Evolutionary conservation across 2,797 vertebrate species (phyloP).

Genomic region (Pygocentrus nattereri): DNA sequence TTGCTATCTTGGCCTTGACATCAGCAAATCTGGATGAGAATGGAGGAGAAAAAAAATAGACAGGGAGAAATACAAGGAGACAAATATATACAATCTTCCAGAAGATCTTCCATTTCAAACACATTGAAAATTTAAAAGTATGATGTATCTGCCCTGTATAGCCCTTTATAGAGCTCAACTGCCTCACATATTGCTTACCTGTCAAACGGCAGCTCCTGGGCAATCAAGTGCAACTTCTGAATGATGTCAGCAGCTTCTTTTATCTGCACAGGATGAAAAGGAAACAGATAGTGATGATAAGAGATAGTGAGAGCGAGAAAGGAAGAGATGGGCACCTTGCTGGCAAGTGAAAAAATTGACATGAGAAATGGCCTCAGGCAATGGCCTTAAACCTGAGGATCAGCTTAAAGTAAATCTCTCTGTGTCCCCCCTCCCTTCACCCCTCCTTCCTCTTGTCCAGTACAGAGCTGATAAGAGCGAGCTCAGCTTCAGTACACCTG

Average conservation of each 20-base stretch:
- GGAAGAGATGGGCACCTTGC: constrained; percentile 67
- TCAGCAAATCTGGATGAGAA: constrained; percentile 90
- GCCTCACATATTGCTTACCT: constrained; percentile 83
- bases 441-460: constrained; percentile 72
- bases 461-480: constrained; percentile 72
- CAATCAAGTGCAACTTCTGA: constrained; percentile 99
- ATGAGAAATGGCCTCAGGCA: constrained; percentile 64
- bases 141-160: background rate
- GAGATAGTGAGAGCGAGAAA: constrained; percentile 41
- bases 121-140: background rate
- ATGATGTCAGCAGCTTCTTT: constrained; percentile 99
- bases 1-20: constrained; percentile 99
- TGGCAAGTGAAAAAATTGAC: constrained; percentile 54
- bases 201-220: constrained; percentile 98
- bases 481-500: constrained; percentile 76
- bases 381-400: constrained; percentile 71
- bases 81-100: background rate
- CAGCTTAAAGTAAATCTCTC: constrained; percentile 69
- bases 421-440: constrained; percentile 28
- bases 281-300: constrained; percentile 23
- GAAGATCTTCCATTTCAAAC: background rate
- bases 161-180: constrained; percentile 20
- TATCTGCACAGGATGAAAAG: constrained; percentile 81
- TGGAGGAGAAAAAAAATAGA: constrained; percentile 30
- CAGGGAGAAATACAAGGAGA: background rate